Evolutionary conservation across 2,888 invertebrate species (phyloP), one percentile per base, ranked within the genome.

Genomic region (Abscondita cerata): DNA sequence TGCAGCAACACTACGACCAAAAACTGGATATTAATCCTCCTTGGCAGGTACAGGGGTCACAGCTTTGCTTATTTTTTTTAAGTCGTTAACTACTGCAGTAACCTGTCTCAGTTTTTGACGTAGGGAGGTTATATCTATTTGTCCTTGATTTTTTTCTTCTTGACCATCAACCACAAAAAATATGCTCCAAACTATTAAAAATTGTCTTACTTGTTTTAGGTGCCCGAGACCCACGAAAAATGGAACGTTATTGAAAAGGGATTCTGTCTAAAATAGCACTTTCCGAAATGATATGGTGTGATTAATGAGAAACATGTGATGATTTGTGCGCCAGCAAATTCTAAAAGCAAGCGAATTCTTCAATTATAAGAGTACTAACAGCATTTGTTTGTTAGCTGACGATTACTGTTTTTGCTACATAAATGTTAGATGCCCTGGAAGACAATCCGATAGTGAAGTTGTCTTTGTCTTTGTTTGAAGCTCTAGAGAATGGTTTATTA

Each of bases 341-440:
- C 50, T 48, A 68, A 69, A 52, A 69, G 69, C 67, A 52, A 62
- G 69, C 67, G 50, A 62, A 60, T 72, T 65, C 59, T 72, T 52
- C 50, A 71, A 70, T 62, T 72, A 72, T 60, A 41, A 12, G 3
- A 15, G 41, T 41, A 16, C 1, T 16, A 41, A 41, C 6, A 41
- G 2, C 3, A 41, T 41, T 16, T 3, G 4, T 36, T 36, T 36
- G 36, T 36, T 36, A 12, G 36, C 36, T 36, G 36, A 15, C 16
- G 69, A 41, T 15, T 41, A 41, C 9, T 41, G 41, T 12, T 41
- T 12, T 41, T 9, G 41, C 41, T 41, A 41, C 41, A 41, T 41
- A 41, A 41, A 15, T 41, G 15, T 41, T 41, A 4, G 41, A 41
- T 41, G 41, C 41, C 13, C 13, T 36, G 13, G 36, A 9, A 36